phyloP scores from a whole-genome alignment of 2,888 invertebrate species.

The Alsophila aescularia region DNA sequence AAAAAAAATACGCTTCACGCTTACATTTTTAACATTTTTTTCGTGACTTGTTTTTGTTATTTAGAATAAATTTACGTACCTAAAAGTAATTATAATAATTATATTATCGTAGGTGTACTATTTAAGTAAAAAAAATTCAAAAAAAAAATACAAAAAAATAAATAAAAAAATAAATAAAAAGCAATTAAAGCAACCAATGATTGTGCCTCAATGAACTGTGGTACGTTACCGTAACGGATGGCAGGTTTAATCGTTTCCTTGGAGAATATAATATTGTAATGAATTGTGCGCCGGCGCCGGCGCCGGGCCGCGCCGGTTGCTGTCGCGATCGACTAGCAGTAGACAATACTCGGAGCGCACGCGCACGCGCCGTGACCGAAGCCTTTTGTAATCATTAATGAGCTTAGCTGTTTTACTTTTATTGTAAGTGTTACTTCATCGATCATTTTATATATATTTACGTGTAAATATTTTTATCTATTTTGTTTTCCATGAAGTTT shows the following conservation, averaged over 20 bases:
- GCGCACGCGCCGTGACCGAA: slow-evolving; percentile 68
- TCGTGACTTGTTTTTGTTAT: slow-evolving; percentile 83
- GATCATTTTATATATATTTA: slow-evolving; percentile 81
- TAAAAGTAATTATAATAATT: slow-evolving; percentile 83
- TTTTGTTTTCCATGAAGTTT: slow-evolving; percentile 79
- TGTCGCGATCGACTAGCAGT: slow-evolving; percentile 50
- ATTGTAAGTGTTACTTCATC: slow-evolving; percentile 83
- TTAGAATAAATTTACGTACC: slow-evolving; percentile 84
- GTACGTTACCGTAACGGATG: slow-evolving; percentile 83
- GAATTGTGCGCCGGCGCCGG: slow-evolving; percentile 71
- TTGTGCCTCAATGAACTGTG: slow-evolving; percentile 85
- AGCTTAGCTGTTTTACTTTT: slow-evolving; percentile 84
- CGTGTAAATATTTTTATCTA: slow-evolving; percentile 81
- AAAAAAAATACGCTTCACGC: slow-evolving; percentile 82
- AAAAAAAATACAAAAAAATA: slow-evolving; percentile 58
- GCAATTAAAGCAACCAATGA: slow-evolving; percentile 84
- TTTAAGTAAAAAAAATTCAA: slow-evolving; percentile 51
- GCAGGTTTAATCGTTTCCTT: slow-evolving; percentile 79
- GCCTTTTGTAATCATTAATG: slow-evolving; percentile 83
- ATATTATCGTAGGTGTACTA: slow-evolving; percentile 76
- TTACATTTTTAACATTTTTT: slow-evolving; percentile 80
- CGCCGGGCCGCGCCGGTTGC: slow-evolving; percentile 46
- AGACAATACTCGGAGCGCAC: slow-evolving; percentile 73
- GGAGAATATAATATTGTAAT: slow-evolving; percentile 62
- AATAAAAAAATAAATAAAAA: slow-evolving; percentile 66